phyloP scores from a whole-genome alignment of 2,797 vertebrate genomes.

The Tarsius wallacei region DNA sequence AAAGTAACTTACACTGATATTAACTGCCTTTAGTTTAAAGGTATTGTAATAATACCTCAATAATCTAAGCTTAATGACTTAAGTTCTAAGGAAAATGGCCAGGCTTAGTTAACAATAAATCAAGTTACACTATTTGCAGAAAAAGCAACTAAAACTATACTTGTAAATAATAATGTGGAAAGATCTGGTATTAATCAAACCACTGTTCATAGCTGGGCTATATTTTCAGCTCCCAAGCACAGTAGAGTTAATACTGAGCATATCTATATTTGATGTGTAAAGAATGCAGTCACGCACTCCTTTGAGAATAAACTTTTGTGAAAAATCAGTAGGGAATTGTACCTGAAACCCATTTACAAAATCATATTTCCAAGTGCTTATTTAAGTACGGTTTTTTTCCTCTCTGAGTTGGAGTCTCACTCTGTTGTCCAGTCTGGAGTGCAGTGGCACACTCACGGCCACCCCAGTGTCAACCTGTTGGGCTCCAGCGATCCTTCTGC shows the following conservation, averaged over 20 bases:
- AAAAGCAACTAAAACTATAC: slow-evolving; percentile 68
- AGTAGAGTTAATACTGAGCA: slow-evolving; percentile 30
- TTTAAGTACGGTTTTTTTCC: not conserved
- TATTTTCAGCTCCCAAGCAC: not conserved
- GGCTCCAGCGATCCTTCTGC: no score
- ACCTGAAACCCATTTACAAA: not conserved
- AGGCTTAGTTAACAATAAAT: slow-evolving; percentile 70
- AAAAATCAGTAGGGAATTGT: not conserved
- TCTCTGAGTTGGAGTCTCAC: no score
- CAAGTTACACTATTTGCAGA: slow-evolving; percentile 34
- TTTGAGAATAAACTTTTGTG: not conserved
- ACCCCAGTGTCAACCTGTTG: no score
- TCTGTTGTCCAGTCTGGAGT: no score
- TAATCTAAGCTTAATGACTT: slow-evolving; percentile 79
- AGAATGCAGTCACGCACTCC: not conserved
- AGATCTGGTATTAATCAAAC: slow-evolving; percentile 58
- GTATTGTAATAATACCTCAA: slow-evolving; percentile 55
- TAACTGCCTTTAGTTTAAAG: slow-evolving; percentile 44
- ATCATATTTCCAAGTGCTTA: not conserved
- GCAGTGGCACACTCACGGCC: no score
- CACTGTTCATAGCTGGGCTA: not conserved
- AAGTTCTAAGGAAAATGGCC: slow-evolving; percentile 40
- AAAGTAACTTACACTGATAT: slow-evolving; percentile 17
- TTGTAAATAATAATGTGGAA: slow-evolving; percentile 61
- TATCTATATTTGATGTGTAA: slow-evolving; percentile 52